Evolutionary conservation across 1,140 invertebrate species (phyloP).

Genomic region (Tetragonula clypearis): DNA sequence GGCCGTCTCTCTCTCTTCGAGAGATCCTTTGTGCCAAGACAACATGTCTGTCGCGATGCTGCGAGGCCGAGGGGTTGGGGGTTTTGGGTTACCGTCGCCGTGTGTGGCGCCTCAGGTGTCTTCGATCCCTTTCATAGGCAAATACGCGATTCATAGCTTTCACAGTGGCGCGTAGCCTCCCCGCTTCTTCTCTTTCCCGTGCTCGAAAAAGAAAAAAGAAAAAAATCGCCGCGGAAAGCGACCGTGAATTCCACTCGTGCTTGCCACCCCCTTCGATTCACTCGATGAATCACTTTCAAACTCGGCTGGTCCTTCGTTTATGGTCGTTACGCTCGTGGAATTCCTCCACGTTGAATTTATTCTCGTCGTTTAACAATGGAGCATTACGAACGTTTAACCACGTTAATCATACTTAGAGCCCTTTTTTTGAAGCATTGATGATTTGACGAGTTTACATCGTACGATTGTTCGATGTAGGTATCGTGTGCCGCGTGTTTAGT

Average conservation of each 20-base stretch:
- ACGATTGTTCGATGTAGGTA: too few relatives aligned
- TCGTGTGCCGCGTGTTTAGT: too few relatives aligned
- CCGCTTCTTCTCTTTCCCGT: neutral
- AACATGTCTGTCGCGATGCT: constrained; percentile 76
- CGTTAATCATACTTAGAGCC: too few relatives aligned
- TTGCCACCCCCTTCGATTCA: neutral
- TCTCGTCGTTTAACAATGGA: neutral
- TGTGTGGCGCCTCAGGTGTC: constrained; percentile 81
- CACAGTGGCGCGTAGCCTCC: constrained; percentile 19
- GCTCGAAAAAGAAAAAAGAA: constrained; percentile 10
- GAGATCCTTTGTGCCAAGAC: constrained; percentile 73
- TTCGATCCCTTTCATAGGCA: constrained; percentile 76
- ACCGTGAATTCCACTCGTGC: constrained; percentile 16
- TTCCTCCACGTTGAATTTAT: neutral
- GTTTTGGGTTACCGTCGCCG: constrained; percentile 79
- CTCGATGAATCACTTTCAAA: neutral
- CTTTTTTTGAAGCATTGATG: too few relatives aligned
- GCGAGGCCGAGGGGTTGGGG: constrained; percentile 42
- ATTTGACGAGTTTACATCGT: too few relatives aligned
- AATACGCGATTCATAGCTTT: constrained; percentile 70
- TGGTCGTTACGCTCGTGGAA: neutral
- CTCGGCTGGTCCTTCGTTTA: neutral
- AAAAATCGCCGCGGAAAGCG: constrained; percentile 28
- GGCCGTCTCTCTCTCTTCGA: constrained; percentile 44
- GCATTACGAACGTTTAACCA: too few relatives aligned